Evolutionary conservation across 2,888 invertebrate species (phyloP).

Genomic region (Meliscaeva auricollis): DNA sequence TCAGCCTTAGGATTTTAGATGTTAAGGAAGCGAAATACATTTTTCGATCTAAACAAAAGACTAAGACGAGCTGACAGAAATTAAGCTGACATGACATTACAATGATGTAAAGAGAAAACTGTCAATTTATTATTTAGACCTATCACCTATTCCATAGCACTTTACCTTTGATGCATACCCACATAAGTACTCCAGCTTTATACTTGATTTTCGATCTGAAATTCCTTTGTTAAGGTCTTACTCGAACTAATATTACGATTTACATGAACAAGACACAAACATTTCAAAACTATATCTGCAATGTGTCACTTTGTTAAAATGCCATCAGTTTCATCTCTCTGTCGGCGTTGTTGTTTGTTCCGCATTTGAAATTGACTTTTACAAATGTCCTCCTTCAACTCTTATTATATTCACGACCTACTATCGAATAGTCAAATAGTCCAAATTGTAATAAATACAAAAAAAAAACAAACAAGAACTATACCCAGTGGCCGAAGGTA

Average conservation of each 20-base stretch:
- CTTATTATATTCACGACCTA: slow-evolving; percentile 66
- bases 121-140: too few relatives aligned
- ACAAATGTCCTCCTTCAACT: slow-evolving; percentile 58
- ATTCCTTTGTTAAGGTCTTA: too few relatives aligned
- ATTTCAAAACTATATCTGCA: slow-evolving; percentile 9
- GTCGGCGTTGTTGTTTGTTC: slow-evolving; percentile 33
- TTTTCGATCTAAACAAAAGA: too few relatives aligned
- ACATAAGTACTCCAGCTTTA: too few relatives aligned
- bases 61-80: too few relatives aligned
- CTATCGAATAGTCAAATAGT: slow-evolving; percentile 32
- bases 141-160: too few relatives aligned
- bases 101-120: too few relatives aligned
- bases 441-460: slow-evolving; percentile 5
- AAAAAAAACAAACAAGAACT: slow-evolving; percentile 26
- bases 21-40: too few relatives aligned
- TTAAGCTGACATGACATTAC: too few relatives aligned
- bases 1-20: too few relatives aligned
- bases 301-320: slow-evolving; percentile 67
- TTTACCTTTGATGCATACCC: too few relatives aligned
- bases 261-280: not conserved
- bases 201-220: too few relatives aligned
- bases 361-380: slow-evolving; percentile 62
- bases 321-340: slow-evolving; percentile 69
- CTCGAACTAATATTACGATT: slow-evolving; percentile 2
- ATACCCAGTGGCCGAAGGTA: slow-evolving; percentile 29